phyloP scores from a whole-genome alignment of 1,140 invertebrate genomes.

The Lutraria rhynchaena region DNA sequence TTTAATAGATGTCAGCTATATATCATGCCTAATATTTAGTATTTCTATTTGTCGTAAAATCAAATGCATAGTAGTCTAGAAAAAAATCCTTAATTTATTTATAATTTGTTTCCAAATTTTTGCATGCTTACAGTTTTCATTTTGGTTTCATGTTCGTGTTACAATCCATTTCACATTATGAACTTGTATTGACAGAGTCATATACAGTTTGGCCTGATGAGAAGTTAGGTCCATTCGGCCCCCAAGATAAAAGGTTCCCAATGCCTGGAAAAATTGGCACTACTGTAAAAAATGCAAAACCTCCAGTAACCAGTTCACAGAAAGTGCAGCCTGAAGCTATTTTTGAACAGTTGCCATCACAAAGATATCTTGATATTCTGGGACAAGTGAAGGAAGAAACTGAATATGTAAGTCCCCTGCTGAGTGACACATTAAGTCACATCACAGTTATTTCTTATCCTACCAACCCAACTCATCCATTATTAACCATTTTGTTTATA shows the following conservation, averaged over 20 bases:
- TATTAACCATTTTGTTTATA: too few relatives aligned
- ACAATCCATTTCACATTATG: too few relatives aligned
- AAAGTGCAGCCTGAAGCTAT: conserved; percentile 56
- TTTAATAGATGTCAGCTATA: too few relatives aligned
- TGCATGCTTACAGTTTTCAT: too few relatives aligned
- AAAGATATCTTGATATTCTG: conserved; percentile 61
- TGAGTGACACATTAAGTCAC: not conserved
- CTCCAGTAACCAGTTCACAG: not conserved
- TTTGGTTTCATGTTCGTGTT: too few relatives aligned
- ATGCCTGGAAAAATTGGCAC: conserved; percentile 87
- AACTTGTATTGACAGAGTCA: conserved; percentile 54
- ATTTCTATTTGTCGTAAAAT: too few relatives aligned
- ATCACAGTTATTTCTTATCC: too few relatives aligned
- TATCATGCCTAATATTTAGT: too few relatives aligned
- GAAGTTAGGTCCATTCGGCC: conserved; percentile 82
- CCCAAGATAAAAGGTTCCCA: conserved; percentile 87
- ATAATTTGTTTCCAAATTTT: too few relatives aligned
- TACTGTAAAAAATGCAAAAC: conserved; percentile 44
- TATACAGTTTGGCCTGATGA: conserved; percentile 67
- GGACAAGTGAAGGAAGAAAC: conserved; percentile 57
- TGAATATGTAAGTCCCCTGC: conserved; percentile 55
- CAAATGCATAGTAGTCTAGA: too few relatives aligned
- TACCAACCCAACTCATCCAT: too few relatives aligned
- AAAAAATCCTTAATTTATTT: too few relatives aligned
- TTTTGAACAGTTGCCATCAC: conserved; percentile 62